phyloP scores from a whole-genome alignment of 2,113 vertebrate species.

The Pionites leucogaster region DNA sequence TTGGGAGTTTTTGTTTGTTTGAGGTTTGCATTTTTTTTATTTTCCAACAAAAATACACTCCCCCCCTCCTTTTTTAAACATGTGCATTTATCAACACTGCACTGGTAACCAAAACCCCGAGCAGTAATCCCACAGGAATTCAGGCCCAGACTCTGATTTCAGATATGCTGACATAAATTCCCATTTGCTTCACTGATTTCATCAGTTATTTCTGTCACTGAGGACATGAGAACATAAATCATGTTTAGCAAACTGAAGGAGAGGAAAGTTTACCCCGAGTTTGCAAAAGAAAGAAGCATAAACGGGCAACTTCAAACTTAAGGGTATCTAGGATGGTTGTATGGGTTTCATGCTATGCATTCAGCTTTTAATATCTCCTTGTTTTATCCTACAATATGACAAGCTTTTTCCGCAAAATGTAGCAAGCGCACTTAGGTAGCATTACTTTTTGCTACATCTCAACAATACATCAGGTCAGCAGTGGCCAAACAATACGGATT shows the following conservation, averaged over 20 bases:
- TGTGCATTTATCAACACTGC: background rate
- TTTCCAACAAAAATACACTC: background rate
- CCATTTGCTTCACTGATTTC: background rate
- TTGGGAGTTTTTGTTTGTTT: background rate
- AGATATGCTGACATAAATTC: background rate
- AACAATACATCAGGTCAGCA: background rate
- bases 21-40: background rate
- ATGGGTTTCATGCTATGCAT: background rate
- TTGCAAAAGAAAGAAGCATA: background rate
- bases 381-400: background rate
- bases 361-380: background rate
- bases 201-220: background rate
- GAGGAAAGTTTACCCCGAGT: background rate
- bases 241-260: background rate
- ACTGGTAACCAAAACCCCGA: background rate
- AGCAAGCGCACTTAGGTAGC: background rate
- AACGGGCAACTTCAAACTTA: background rate
- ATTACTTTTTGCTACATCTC: background rate
- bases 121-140: background rate
- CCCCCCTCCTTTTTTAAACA: rapidly evolving
- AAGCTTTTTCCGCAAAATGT: background rate
- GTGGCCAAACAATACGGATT: background rate
- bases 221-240: background rate
- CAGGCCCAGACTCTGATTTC: background rate
- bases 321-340: background rate